Conservation (phyloP, 1,140 invertebrate genomes). For the Brachionus angularis region DNA sequence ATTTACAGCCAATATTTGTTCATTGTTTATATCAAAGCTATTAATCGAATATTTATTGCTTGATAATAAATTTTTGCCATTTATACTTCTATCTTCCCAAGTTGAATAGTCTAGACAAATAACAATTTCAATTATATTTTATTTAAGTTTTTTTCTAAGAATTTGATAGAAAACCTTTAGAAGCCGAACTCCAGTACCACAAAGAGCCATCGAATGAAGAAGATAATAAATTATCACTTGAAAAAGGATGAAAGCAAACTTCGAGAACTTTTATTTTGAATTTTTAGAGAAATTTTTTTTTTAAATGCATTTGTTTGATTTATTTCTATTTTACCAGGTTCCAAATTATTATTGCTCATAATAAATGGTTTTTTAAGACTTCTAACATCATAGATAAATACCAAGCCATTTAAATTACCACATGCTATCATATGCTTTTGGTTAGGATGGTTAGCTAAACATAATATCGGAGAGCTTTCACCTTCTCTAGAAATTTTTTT, state of each 20-base stretch:
- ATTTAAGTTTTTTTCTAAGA: too few relatives aligned
- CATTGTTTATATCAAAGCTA: constrained; percentile 30
- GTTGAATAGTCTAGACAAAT: too few relatives aligned
- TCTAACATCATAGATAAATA: constrained; percentile 28
- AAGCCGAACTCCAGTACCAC: not conserved
- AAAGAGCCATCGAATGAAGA: constrained; percentile 7
- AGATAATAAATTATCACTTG: constrained; percentile 11
- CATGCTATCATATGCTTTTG: constrained; percentile 14
- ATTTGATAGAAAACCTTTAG: not conserved
- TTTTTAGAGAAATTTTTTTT: not conserved
- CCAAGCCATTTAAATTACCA: constrained; percentile 25
- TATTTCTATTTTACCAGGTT: constrained; percentile 2
- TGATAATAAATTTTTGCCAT: not conserved
- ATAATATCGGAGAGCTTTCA: constrained; percentile 2
- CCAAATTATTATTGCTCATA: not conserved
- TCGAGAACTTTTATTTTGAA: not conserved
- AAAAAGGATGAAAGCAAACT: constrained; percentile 26
- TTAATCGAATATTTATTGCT: constrained; percentile 11
- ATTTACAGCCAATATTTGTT: constrained; percentile 24
- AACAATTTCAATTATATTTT: too few relatives aligned
- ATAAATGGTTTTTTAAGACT: constrained; percentile 8
- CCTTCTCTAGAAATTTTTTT: constrained; percentile 18
- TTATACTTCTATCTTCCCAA: constrained; percentile 15
- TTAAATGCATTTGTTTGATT: not conserved
- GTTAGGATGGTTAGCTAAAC: constrained; percentile 23